These are phyloP conservation scores for Entelurus aequoreus DNA, from an alignment of 2,113 vertebrate genomes.

Conservation along the genomic window DNA sequence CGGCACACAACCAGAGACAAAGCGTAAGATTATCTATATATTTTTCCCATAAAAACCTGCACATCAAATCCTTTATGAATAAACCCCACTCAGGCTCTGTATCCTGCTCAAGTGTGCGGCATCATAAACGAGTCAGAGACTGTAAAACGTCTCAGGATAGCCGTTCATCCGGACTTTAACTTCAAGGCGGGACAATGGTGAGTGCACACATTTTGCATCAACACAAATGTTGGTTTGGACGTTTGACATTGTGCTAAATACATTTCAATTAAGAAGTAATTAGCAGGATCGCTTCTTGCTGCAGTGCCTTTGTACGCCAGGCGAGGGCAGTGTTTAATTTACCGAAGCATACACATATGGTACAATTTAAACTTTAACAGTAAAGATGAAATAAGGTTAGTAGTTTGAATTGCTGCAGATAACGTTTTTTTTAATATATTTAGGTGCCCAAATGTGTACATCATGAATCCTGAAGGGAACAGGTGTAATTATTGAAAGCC, in stretches of 20 bases:
- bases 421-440: not conserved
- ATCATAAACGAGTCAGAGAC: conserved; percentile 74
- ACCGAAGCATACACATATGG: not conserved
- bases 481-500: not conserved
- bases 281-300: not conserved
- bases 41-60: not conserved
- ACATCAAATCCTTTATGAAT: not conserved
- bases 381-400: not conserved
- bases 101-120: conserved; percentile 81
- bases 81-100: conserved; percentile 67
- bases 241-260: not conserved
- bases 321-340: conserved; percentile 22
- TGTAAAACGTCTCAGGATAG: conserved; percentile 80
- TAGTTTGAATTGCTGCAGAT: not conserved
- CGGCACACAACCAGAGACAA: conserved; percentile 79
- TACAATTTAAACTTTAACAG: not conserved
- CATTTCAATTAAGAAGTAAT: not conserved
- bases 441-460: not conserved
- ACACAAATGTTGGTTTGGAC: not conserved
- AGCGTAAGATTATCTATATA: conserved; percentile 70
- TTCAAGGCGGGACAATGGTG: conserved; percentile 96
- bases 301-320: conserved; percentile 26
- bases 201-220: conserved; percentile 37
- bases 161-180: conserved; percentile 78
- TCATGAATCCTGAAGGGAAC: not conserved